Evolutionary conservation across 2,888 invertebrate genomes (phyloP).

Genomic region (Noctua comes): DNA sequence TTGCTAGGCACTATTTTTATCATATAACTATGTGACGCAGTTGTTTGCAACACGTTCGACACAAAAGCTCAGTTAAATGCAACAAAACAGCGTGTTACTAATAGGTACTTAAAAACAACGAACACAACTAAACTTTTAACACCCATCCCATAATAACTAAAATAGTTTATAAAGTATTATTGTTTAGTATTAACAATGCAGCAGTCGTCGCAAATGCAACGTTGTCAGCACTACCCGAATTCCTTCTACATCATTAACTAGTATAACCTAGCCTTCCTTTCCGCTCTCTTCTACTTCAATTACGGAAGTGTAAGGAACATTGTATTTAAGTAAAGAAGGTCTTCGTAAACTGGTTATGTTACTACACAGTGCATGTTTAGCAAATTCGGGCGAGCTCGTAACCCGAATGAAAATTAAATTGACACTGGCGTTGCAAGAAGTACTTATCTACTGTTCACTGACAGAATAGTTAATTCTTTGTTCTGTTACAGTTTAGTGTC

Average conservation of each 20-base stretch:
- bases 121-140: constrained; percentile 35
- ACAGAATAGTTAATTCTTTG: constrained; percentile 57
- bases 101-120: constrained; percentile 38
- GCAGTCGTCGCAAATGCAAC: constrained; percentile 61
- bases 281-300: constrained; percentile 2
- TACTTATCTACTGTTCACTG: constrained; percentile 47
- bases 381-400: constrained; percentile 67
- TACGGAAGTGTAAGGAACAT: constrained; percentile 10
- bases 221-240: constrained; percentile 59
- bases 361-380: constrained; percentile 60
- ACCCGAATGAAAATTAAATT: constrained; percentile 74
- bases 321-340: constrained; percentile 29
- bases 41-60: background rate
- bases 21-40: background rate
- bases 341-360: constrained; percentile 50
- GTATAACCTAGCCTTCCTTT: constrained; percentile 43
- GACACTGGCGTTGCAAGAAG: constrained; percentile 58
- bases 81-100: constrained; percentile 27
- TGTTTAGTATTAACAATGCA: constrained; percentile 64
- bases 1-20: background rate
- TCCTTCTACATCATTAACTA: constrained; percentile 50
- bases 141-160: constrained; percentile 30
- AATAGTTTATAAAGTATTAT: constrained; percentile 62
- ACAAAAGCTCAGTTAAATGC: constrained; percentile 15
- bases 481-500: constrained; percentile 25